Evolutionary conservation across 2,797 vertebrate species (phyloP), one percentile per base, ranked within the genome.

Genomic region (Calcarius lapponicus): DNA sequence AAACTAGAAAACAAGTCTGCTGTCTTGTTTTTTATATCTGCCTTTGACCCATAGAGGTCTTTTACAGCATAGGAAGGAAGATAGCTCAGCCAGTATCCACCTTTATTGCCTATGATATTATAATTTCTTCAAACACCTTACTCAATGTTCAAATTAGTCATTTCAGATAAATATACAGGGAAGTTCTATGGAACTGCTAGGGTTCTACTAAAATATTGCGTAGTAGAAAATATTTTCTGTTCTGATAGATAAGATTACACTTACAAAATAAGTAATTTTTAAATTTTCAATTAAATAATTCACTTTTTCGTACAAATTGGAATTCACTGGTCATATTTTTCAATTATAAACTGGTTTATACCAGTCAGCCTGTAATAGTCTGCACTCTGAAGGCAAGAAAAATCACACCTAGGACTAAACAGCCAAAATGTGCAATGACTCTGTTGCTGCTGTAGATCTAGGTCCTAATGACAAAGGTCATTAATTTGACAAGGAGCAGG

Each of bases 261-360:
- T 31, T 42, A 15, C 10, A 57, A 53, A 72, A 29, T 7, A 11
- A 29, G 8, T 28, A 32, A 29, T 58, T 58, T 58, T 66, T 19
- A 42, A 43, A 18, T 54, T 74, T 64, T 75, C 53, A 56, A 32
- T n/a, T 51, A 45, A 72, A 47, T 65, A 62, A 50, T 11, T 34
- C 9, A 54, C 65, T 64, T 76, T 78, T 0, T 51, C 7, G 0
- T 18, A 29, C 5, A 64, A 60, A 5, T 6, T 73, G 13, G 16
- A 64, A 74, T 56, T 60, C 36, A 60, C 20, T 69, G 25, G 22
- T 72, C 26, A 14, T 24, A 11, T 64, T 64, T 91, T 42, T 74
- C 9, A 16, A 18, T 62, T 70, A 36, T 71, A 40, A 70, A 17
- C 6, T 72, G 28, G 11, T 76, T 92, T 78, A 32, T 36, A 40